These are phyloP conservation scores for Spatulosminthurus flaviceps DNA, from an alignment of 2,888 invertebrate species.

Conservation along the genomic window DNA sequence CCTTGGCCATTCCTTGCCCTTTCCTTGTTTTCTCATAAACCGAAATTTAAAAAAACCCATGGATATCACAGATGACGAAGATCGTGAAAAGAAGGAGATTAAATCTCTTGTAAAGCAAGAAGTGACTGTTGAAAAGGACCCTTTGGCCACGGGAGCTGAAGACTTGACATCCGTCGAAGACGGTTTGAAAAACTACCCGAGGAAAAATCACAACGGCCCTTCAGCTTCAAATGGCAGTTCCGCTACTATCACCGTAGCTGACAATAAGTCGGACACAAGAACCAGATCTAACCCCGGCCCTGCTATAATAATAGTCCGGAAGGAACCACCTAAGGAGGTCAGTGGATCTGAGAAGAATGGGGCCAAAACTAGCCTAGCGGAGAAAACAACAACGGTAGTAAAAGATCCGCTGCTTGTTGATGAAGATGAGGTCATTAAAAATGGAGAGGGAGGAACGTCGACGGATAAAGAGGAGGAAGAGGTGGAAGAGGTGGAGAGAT, in stretches of 20 bases:
- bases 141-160: no score
- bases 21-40: slow-evolving; percentile 34
- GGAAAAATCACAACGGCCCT: no score
- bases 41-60: slow-evolving; percentile 36
- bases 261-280: no score
- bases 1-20: slow-evolving; percentile 47
- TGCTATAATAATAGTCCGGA: not conserved
- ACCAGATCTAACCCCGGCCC: no score
- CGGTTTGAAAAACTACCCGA: no score
- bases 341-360: not conserved
- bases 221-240: no score
- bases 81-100: not conserved
- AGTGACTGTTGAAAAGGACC: not conserved
- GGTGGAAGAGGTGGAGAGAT: not conserved
- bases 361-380: no score
- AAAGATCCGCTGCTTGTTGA: no score
- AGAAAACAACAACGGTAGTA: no score
- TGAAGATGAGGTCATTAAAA: not conserved
- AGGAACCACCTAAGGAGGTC: not conserved
- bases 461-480: not conserved
- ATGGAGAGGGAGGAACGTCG: not conserved
- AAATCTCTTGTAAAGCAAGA: not conserved
- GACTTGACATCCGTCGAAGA: no score
- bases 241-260: no score
- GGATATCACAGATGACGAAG: slow-evolving; percentile 22